Evolutionary conservation across 2,888 invertebrate genomes (phyloP).

Genomic region (Tenthredo distinguenda): DNA sequence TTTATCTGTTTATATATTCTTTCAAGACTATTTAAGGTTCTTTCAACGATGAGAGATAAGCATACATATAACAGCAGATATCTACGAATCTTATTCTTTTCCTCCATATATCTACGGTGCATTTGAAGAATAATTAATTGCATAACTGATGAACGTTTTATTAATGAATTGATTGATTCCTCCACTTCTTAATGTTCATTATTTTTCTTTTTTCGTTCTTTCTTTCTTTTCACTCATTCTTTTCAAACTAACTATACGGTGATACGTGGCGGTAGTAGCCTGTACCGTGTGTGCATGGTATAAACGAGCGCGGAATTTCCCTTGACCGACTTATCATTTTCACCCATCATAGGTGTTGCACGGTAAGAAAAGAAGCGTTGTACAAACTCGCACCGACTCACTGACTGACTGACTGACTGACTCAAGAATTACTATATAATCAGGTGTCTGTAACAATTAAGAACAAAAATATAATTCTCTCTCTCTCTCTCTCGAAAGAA

Average conservation of each 20-base stretch:
- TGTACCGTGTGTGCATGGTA: background rate
- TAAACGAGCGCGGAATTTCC: constrained; percentile 47
- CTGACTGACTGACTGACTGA: background rate
- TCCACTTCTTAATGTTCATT: background rate
- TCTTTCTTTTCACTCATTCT: background rate
- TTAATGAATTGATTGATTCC: background rate
- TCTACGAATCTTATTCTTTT: background rate
- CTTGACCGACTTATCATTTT: constrained; percentile 51
- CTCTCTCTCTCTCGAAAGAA: too few relatives aligned
- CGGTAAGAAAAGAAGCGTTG: background rate
- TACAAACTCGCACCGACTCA: constrained; percentile 15
- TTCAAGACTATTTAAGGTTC: background rate
- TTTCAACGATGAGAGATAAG: too few relatives aligned
- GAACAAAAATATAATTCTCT: background rate
- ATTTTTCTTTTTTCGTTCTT: background rate
- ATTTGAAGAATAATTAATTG: background rate
- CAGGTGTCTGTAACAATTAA: background rate
- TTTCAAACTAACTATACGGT: background rate
- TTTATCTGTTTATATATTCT: background rate
- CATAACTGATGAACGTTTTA: background rate
- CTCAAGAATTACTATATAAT: background rate
- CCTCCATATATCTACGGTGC: background rate
- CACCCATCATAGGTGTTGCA: constrained; percentile 33
- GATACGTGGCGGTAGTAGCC: background rate
- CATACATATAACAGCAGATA: background rate